These are phyloP conservation scores for Craseonycteris thonglongyai DNA, from an alignment of 2,113 vertebrate genomes.

Conservation along the genomic window DNA sequence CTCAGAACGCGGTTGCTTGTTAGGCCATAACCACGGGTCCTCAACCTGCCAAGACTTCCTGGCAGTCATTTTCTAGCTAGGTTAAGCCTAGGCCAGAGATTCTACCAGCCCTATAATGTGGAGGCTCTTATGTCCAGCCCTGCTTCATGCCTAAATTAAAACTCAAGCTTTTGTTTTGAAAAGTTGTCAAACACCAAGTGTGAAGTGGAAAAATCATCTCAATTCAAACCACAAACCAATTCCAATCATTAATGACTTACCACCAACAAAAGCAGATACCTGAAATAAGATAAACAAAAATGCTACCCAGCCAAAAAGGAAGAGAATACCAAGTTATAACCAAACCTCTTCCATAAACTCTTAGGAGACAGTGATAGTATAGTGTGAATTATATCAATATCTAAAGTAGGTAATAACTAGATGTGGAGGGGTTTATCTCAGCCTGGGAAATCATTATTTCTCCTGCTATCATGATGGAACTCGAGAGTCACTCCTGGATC, in stretches of 20 bases:
- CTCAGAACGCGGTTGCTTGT: too few relatives aligned
- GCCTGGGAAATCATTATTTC: not conserved
- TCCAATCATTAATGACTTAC: not conserved
- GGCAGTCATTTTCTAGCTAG: too few relatives aligned
- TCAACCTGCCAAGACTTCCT: too few relatives aligned
- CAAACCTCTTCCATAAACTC: not conserved
- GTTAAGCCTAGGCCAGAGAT: too few relatives aligned
- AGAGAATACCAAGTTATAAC: not conserved
- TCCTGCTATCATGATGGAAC: not conserved
- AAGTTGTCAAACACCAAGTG: not conserved
- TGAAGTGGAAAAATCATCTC: not conserved
- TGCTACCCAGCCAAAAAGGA: not conserved
- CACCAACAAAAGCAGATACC: not conserved
- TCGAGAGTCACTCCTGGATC: not conserved
- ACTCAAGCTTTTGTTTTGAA: constrained; percentile 13
- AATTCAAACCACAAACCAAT: not conserved
- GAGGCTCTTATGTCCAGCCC: too few relatives aligned
- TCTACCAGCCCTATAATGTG: too few relatives aligned
- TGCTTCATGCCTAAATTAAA: constrained; percentile 9
- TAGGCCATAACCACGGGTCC: too few relatives aligned
- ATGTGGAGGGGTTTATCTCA: not conserved
- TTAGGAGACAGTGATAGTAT: not conserved
- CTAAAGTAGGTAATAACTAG: not conserved
- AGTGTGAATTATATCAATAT: not conserved
- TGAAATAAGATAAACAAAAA: not conserved